Conservation (phyloP, 2,888 invertebrate species). For the Malacosoma neustria region DNA sequence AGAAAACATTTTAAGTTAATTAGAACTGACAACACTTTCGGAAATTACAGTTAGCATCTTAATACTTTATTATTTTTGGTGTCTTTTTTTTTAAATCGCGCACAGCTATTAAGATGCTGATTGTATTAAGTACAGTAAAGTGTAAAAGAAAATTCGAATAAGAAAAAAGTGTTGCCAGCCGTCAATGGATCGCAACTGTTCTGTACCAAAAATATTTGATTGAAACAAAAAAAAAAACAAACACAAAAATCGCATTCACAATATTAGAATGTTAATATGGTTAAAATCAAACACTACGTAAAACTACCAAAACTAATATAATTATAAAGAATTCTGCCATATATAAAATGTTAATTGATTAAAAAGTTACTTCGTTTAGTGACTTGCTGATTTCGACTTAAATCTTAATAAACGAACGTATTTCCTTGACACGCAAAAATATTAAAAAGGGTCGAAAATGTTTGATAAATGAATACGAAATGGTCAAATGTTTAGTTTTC, state of each 20-base stretch:
- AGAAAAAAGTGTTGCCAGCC: background rate
- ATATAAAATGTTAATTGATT: conserved; percentile 62
- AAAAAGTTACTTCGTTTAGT: conserved; percentile 40
- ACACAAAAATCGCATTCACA: conserved; percentile 42
- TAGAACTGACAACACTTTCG: background rate
- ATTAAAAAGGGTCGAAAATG: too few relatives aligned
- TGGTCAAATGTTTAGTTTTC: too few relatives aligned
- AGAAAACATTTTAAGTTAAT: too few relatives aligned
- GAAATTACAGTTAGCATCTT: background rate
- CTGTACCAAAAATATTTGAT: conserved; percentile 54
- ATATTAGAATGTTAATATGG: conserved; percentile 64
- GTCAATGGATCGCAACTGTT: conserved; percentile 25
- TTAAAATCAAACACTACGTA: conserved; percentile 65
- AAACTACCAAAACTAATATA: conserved; percentile 45
- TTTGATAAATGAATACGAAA: too few relatives aligned
- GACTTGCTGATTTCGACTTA: conserved; percentile 20
- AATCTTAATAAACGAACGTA: too few relatives aligned
- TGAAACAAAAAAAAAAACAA: conserved; percentile 30
- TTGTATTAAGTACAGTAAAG: background rate
- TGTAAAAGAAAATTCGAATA: background rate
- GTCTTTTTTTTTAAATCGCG: too few relatives aligned
- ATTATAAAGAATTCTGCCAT: conserved; percentile 22
- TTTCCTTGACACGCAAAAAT: too few relatives aligned
- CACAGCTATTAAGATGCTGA: background rate
- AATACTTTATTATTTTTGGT: background rate